Base-by-base conservation (phyloP, 2,113 vertebrate genomes). In the Laterallus jamaicensis region DNA sequence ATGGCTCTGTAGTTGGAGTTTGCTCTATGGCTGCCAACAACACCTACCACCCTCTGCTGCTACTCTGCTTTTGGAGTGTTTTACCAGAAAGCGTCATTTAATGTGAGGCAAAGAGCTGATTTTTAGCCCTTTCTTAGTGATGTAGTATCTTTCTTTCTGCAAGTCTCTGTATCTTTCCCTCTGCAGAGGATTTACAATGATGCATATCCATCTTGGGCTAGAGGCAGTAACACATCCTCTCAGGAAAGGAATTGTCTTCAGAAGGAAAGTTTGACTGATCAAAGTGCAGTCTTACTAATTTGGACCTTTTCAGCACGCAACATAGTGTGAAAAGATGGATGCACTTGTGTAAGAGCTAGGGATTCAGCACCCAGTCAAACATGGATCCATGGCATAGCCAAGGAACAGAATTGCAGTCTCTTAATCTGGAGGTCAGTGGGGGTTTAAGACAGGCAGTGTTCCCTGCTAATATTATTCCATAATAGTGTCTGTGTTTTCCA, bases 201-300 rank as follows among this genome's bases (percentile, higher is more conserved):
- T 11, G 35, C 1, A 0, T 78, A 12, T 64, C 37, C 2, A 0
- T 12, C 40, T 67, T 62, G 55, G 28, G 16, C 21, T 39, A 44
- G 21, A 74, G 35, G 31, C 17, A 74, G 25, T 35, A 59, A 63
- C 3, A 1, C 7, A 59, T 85, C 26, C 15, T 79, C 39, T 80
- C 25, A 63, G 56, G 42, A 63, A 56, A 79, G 22, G 55, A 58
- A 55, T 24, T 56, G 10, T 35, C 64, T 67, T 81, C 24, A 55
- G 26, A 19, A 88, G 55, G 63, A 69, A 17, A 4, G 4, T 50
- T 39, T 54, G 56, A 6, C 42, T 78, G 20, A 49, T 55, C 28
- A 17, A 44, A 93, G 42, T 1, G 2, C 20, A 26, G 3, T 64
- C 32, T 88, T 76, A 73, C 17, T 66, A 42, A 76, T 58, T 25